A percentile compares a stretch with the other conserved stretches of the same genome.
phyloP scores from a whole-genome alignment of 2,888 invertebrate genomes.

The Boloria selene region DNA sequence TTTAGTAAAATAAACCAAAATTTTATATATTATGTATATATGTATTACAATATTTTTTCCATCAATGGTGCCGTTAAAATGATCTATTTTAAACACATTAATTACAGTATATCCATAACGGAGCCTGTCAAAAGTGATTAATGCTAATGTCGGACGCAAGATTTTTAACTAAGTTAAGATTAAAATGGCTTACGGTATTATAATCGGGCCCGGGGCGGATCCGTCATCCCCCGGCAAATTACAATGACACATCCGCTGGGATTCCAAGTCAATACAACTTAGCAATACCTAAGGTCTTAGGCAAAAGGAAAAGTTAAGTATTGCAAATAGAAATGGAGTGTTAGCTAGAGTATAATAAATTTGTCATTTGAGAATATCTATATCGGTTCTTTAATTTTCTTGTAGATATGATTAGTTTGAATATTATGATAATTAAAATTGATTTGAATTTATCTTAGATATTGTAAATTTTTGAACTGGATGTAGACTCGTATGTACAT shows the following conservation, averaged over 20 bases:
- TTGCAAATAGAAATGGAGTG: no score
- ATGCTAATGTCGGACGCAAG: constrained; percentile 79
- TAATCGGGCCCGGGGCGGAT: constrained; percentile 73
- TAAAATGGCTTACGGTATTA: constrained; percentile 81
- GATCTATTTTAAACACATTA: constrained; percentile 47
- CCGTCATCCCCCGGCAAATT: constrained; percentile 80
- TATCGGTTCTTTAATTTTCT: no score
- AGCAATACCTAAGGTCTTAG: constrained; percentile 52
- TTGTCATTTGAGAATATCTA: no score
- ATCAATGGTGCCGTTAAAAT: constrained; percentile 7
- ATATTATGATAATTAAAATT: no score
- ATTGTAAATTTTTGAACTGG: no score
- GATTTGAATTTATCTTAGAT: no score
- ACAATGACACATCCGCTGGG: constrained; percentile 80
- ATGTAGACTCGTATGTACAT: no score
- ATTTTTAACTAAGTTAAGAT: constrained; percentile 83
- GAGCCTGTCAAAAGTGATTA: constrained; percentile 78
- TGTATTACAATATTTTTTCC: no score
- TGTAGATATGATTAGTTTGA: no score
- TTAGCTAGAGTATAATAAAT: no score
- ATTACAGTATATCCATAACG: constrained; percentile 77
- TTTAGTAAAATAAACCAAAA: no score
- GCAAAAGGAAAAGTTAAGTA: constrained; percentile 5
- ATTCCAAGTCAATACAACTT: constrained; percentile 77
- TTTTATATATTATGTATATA: no score